Evolutionary conservation across 1,140 invertebrate genomes (phyloP).

Genomic region (Heliothis virescens): DNA sequence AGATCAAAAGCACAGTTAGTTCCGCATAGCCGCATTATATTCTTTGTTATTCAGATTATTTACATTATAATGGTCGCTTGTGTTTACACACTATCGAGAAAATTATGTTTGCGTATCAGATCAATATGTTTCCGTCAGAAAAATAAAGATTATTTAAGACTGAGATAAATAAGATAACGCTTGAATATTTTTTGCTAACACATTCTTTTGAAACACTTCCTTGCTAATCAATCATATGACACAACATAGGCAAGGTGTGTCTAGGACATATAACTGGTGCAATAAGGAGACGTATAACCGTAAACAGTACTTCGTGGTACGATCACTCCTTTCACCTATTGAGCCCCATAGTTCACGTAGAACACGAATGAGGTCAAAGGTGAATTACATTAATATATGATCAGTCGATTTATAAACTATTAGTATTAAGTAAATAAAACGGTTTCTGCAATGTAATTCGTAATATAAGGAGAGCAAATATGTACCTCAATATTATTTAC

Average conservation of each 20-base stretch:
- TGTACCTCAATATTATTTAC: background rate
- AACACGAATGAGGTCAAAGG: constrained; percentile 75
- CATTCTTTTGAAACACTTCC: background rate
- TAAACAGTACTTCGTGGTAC: constrained; percentile 43
- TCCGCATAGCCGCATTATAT: constrained; percentile 17
- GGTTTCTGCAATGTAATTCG: background rate
- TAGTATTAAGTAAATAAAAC: constrained; percentile 31
- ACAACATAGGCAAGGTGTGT: constrained; percentile 30
- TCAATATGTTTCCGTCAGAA: background rate
- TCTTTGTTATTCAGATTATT: constrained; percentile 33
- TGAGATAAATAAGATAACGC: background rate
- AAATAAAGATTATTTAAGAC: background rate
- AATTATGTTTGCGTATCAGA: constrained; percentile 5
- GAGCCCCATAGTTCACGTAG: constrained; percentile 69
- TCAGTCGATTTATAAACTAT: constrained; percentile 20
- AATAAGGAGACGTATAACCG: constrained; percentile 13
- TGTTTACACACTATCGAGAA: constrained; percentile 26
- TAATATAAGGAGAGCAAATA: background rate
- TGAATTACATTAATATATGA: constrained; percentile 52
- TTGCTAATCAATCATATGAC: constrained; percentile 10
- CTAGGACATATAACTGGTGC: constrained; percentile 43
- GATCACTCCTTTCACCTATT: constrained; percentile 74
- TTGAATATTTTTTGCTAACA: background rate
- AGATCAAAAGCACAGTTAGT: constrained; percentile 24
- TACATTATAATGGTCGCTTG: constrained; percentile 16